Conservation (phyloP, 2,888 invertebrate species). For the Tethea ocularis region DNA sequence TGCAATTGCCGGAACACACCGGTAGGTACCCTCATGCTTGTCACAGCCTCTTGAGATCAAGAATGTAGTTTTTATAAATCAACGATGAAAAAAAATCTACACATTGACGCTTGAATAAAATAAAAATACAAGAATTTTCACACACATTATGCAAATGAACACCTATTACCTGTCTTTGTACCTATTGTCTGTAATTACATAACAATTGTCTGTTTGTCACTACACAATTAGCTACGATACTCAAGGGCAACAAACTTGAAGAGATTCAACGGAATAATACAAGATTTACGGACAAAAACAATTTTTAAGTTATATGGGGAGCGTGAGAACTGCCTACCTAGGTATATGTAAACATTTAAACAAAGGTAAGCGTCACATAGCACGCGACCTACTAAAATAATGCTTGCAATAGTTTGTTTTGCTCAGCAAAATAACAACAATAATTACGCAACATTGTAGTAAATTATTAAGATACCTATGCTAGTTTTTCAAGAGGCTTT, state of each 20-base stretch:
- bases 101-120: not conserved
- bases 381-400: too few species aligned
- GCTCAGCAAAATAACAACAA: too few species aligned
- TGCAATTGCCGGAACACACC: too few species aligned
- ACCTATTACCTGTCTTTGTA: not conserved
- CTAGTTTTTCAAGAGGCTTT: too few species aligned
- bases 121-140: slow-evolving; percentile 6
- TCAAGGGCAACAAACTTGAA: not conserved
- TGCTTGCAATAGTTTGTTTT: too few species aligned
- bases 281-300: not conserved
- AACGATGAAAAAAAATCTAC: not conserved
- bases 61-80: too few species aligned
- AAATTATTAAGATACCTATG: too few species aligned
- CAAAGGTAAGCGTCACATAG: too few species aligned
- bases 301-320: not conserved
- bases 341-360: too few species aligned
- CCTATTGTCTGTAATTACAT: not conserved
- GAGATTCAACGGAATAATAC: not conserved
- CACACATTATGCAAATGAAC: slow-evolving; percentile 9
- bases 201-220: not conserved
- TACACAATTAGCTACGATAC: not conserved
- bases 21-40: too few species aligned
- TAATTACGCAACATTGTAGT: too few species aligned
- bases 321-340: not conserved
- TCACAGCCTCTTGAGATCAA: too few species aligned